Evolutionary conservation across 1,140 invertebrate species (phyloP).

Genomic region (Nixonia krombeini): DNA sequence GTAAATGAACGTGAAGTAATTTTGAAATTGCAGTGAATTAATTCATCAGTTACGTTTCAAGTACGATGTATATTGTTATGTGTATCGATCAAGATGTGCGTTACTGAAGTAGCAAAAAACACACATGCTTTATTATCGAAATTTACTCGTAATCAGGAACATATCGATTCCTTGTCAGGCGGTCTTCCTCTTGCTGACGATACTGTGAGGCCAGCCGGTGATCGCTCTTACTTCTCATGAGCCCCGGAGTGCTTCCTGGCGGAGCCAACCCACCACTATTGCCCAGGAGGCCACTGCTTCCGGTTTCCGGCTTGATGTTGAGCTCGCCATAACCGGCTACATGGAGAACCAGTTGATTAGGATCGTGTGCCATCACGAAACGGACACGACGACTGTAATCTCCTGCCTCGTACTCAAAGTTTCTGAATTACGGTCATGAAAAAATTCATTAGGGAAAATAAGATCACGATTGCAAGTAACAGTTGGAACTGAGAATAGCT

Average conservation of each 20-base stretch:
- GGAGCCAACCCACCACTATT: slow-evolving; percentile 76
- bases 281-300: slow-evolving; percentile 60
- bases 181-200: slow-evolving; percentile 84
- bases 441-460: too few relatives aligned
- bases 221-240: slow-evolving; percentile 95
- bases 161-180: slow-evolving; percentile 67
- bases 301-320: slow-evolving; percentile 78
- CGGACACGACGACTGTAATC: slow-evolving; percentile 89
- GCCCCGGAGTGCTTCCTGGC: slow-evolving; percentile 76
- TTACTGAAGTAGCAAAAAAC: too few relatives aligned
- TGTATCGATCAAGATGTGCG: too few relatives aligned
- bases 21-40: too few relatives aligned
- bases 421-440: too few relatives aligned
- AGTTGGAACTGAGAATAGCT: too few relatives aligned
- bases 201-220: slow-evolving; percentile 92
- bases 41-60: too few relatives aligned
- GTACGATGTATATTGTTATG: too few relatives aligned
- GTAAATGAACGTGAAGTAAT: too few relatives aligned
- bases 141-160: slow-evolving; percentile 69
- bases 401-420: slow-evolving; percentile 92
- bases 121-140: background rate
- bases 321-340: slow-evolving; percentile 90
- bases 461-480: too few relatives aligned
- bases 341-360: slow-evolving; percentile 89
- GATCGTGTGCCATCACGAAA: slow-evolving; percentile 89